phyloP scores from a whole-genome alignment of 92 coral and sea anemone species.

The Meandrina meandrites region DNA sequence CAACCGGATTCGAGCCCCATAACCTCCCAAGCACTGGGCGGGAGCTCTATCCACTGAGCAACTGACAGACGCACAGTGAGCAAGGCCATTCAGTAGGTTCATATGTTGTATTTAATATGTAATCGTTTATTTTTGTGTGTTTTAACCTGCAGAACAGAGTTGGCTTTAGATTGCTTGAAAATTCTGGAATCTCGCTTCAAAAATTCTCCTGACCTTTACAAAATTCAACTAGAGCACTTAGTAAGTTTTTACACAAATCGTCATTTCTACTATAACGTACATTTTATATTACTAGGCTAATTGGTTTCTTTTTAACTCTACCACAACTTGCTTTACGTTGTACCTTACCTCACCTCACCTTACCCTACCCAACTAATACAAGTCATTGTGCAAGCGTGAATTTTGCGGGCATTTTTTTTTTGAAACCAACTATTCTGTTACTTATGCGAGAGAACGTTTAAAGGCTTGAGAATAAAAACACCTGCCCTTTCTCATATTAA shows the following conservation, averaged over 20 bases:
- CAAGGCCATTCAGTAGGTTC: too few relatives aligned
- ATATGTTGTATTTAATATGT: too few relatives aligned
- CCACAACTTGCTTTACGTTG: too few relatives aligned
- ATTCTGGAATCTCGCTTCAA: constrained; percentile 74
- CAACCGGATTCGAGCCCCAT: too few relatives aligned
- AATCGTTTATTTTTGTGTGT: not conserved
- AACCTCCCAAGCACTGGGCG: too few relatives aligned
- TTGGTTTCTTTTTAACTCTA: too few relatives aligned
- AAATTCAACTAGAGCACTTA: constrained; percentile 88
- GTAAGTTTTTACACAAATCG: constrained; percentile 50
- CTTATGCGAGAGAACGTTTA: too few relatives aligned
- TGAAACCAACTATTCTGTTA: not conserved
- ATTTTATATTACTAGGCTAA: not conserved
- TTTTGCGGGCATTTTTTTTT: too few relatives aligned
- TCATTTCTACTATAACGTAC: not conserved
- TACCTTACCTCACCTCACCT: not conserved
- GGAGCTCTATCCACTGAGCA: too few relatives aligned
- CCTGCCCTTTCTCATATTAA: not conserved
- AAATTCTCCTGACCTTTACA: constrained; percentile 87
- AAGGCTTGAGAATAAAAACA: not conserved
- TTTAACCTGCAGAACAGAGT: constrained; percentile 59
- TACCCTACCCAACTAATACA: not conserved
- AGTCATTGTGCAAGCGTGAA: too few relatives aligned
- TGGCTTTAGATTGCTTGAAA: constrained; percentile 82
- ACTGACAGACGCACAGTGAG: too few relatives aligned